Evolutionary conservation across 2,113 vertebrate species (phyloP).

Genomic region (Castor canadensis): DNA sequence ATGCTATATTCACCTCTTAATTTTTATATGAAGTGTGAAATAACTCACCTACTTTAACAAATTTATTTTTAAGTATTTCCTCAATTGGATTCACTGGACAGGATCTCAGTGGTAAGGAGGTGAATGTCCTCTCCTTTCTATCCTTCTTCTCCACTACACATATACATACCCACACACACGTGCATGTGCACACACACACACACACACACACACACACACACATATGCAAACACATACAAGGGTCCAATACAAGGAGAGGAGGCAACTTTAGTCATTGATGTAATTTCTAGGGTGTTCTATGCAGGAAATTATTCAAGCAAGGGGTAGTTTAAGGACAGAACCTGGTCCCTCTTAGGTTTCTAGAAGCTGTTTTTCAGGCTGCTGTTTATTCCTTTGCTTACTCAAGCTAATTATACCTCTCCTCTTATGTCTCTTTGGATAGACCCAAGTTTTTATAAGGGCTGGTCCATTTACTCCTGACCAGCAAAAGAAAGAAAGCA

Average conservation of each 20-base stretch:
- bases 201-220: not conserved
- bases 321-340: constrained; percentile 73
- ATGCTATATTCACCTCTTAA: not conserved
- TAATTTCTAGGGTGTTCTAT: constrained; percentile 41
- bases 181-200: not conserved
- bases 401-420: constrained; percentile 74
- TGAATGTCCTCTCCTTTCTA: not conserved
- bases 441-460: constrained; percentile 60
- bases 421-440: constrained; percentile 61
- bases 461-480: constrained; percentile 26
- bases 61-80: constrained; percentile 7
- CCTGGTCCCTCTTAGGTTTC: constrained; percentile 52
- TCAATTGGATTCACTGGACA: not conserved
- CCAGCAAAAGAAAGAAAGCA: constrained; percentile 67
- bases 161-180: too few relatives aligned
- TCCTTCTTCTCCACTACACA: too few relatives aligned
- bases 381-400: constrained; percentile 67
- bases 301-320: constrained; percentile 44
- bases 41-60: constrained; percentile 12
- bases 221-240: not conserved
- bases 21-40: constrained; percentile 17
- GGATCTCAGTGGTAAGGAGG: not conserved
- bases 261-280: not conserved
- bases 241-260: not conserved
- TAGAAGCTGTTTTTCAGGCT: constrained; percentile 72